Percentiles rank a stretch among this genome's conserved stretches.
phyloP scores from a whole-genome alignment of 2,888 invertebrate genomes.

The Caenorhabditis sinica region DNA sequence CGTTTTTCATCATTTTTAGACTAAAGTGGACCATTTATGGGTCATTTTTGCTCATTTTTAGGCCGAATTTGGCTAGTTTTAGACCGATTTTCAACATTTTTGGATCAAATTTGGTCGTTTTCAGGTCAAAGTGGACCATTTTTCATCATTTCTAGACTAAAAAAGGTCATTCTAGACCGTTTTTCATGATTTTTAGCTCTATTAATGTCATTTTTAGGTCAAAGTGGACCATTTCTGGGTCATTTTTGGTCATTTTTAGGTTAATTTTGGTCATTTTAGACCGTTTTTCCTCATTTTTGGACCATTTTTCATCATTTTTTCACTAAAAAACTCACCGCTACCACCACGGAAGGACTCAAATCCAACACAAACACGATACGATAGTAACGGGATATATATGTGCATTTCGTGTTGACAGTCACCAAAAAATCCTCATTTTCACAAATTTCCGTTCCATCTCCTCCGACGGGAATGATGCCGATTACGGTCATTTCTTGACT shows the following conservation, averaged over 20 bases:
- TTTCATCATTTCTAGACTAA: background rate
- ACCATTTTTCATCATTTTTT: background rate
- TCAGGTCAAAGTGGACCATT: background rate
- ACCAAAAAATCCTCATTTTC: slow-evolving; percentile 70
- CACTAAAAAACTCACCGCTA: slow-evolving; percentile 87
- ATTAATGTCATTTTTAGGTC: background rate
- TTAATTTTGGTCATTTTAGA: background rate
- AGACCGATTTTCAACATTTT: background rate
- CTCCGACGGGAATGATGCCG: slow-evolving; percentile 70
- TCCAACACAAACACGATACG: slow-evolving; percentile 90
- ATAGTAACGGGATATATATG: slow-evolving; percentile 89
- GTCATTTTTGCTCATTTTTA: background rate
- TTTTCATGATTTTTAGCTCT: background rate
- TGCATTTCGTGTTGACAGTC: slow-evolving; percentile 84
- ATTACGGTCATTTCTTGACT: slow-evolving; percentile 70
- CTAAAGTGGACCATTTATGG: background rate
- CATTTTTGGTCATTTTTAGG: background rate
- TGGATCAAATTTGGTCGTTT: background rate
- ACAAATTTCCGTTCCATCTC: slow-evolving; percentile 57
- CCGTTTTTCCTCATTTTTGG: too few relatives aligned
- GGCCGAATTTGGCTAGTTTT: background rate
- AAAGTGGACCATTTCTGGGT: too few relatives aligned
- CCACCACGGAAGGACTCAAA: slow-evolving; percentile 89
- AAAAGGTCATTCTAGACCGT: background rate
- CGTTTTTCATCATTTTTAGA: background rate